Percentiles rank a stretch among this genome's conserved stretches.
Conservation (phyloP, 2,797 vertebrate species). For the Hydrocynus forskahlii region DNA sequence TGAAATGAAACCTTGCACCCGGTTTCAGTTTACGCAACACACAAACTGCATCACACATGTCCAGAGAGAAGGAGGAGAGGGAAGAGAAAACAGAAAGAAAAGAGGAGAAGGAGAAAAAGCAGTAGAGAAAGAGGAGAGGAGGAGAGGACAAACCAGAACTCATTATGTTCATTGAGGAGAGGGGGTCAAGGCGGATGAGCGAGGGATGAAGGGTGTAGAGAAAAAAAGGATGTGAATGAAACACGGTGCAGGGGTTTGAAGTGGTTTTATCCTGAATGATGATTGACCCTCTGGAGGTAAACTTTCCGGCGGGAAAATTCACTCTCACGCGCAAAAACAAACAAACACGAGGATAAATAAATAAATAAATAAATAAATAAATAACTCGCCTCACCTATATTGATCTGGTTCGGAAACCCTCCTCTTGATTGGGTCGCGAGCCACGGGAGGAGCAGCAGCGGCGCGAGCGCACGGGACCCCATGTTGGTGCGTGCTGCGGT, state of each 20-base stretch:
- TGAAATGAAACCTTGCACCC: too few relatives aligned
- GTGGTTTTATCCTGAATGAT: not conserved
- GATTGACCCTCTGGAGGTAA: not conserved
- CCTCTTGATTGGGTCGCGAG: conserved; percentile 82
- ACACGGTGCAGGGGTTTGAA: not conserved
- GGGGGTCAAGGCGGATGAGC: too few relatives aligned
- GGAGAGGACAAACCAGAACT: too few relatives aligned
- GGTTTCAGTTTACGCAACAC: too few relatives aligned
- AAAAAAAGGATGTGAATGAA: not conserved
- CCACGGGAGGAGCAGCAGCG: conserved; percentile 81
- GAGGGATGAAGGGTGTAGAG: not conserved
- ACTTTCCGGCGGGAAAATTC: not conserved
- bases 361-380: not conserved
- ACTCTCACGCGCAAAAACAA: not conserved
- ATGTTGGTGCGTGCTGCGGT: conserved; percentile 66
- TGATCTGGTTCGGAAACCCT: conserved; percentile 97
- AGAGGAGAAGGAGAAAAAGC: not conserved
- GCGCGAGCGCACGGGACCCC: conserved; percentile 79
- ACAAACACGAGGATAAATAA: not conserved
- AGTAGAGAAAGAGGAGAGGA: not conserved
- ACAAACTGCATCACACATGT: not conserved
- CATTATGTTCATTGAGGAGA: too few relatives aligned
- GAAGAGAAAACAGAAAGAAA: not conserved
- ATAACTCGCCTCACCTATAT: conserved; percentile 88
- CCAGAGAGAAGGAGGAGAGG: not conserved